Evolutionary conservation across 30 jellyfish, hydroid and myxozoan genomes (phyloP).

Genomic region (Cassiopea xamachana): DNA sequence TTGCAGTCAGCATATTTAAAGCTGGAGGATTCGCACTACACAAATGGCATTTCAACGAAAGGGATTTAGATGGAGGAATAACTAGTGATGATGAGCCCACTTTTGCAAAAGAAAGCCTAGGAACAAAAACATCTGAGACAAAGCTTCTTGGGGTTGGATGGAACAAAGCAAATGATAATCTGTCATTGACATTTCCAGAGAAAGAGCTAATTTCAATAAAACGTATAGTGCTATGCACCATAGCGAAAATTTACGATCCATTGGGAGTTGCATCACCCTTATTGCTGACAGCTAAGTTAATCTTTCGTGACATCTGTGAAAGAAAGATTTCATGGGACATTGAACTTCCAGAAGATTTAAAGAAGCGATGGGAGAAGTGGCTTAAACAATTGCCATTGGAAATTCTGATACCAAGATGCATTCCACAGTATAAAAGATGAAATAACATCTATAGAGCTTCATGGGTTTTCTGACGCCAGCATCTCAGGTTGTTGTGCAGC

Average conservation of each 20-base stretch:
- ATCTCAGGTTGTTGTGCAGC: conserved; percentile 68
- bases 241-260: conserved; percentile 73
- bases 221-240: conserved; percentile 40
- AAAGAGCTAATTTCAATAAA: conserved; percentile 13
- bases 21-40: conserved; percentile 59
- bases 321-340: conserved; percentile 74
- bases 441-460: conserved; percentile 45
- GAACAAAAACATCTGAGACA: conserved; percentile 47
- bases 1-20: conserved; percentile 29
- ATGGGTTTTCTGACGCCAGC: conserved; percentile 88
- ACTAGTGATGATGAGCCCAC: conserved; percentile 18
- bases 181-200: conserved; percentile 57
- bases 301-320: conserved; percentile 69
- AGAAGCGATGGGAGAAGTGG: conserved; percentile 70
- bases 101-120: conserved; percentile 73
- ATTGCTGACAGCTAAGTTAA: conserved; percentile 39
- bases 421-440: conserved; percentile 22
- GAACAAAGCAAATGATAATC: conserved; percentile 68
- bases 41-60: conserved; percentile 72
- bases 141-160: conserved; percentile 73
- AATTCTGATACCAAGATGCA: conserved; percentile 66
- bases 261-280: conserved; percentile 67
- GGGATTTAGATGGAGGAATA: conserved; percentile 33
- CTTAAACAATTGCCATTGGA: conserved; percentile 30
- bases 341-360: conserved; percentile 40